phyloP scores from a whole-genome alignment of 2,113 vertebrate genomes.

The Sigmodon hispidus region DNA sequence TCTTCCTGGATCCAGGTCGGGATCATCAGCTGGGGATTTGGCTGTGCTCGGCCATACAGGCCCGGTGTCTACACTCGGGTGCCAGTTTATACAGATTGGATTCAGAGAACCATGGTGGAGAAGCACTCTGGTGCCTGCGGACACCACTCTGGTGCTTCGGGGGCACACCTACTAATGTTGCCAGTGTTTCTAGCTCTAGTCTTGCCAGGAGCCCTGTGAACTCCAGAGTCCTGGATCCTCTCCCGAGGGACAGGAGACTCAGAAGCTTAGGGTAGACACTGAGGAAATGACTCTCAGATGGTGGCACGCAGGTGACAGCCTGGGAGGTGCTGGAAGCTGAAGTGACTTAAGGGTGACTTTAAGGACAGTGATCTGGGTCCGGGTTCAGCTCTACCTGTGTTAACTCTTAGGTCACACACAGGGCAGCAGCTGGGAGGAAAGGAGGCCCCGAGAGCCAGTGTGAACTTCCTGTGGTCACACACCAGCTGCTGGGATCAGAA shows the following conservation, averaged over 20 bases:
- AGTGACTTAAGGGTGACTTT: not conserved
- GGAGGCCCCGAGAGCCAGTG: not conserved
- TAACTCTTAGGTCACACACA: not conserved
- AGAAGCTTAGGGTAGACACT: not conserved
- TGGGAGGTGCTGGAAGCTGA: not conserved
- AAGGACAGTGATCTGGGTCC: not conserved
- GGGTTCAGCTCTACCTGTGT: not conserved
- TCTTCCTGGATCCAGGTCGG: constrained; percentile 88
- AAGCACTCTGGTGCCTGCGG: not conserved
- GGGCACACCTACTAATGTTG: fast-evolving
- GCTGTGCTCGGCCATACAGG: constrained; percentile 85
- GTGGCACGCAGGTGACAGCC: not conserved
- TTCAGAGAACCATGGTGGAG: constrained; percentile 67
- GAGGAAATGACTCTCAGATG: not conserved
- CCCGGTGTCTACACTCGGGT: constrained; percentile 90
- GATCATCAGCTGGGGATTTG: constrained; percentile 90
- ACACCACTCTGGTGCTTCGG: not conserved
- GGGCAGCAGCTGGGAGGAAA: not conserved
- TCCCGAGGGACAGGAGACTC: not conserved
- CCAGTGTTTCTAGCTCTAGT: not conserved
- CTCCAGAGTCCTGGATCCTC: not conserved
- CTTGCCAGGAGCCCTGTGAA: not conserved
- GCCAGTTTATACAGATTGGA: constrained; percentile 88
- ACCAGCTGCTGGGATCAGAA: not conserved
- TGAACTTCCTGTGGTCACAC: not conserved